A percentile compares a stretch with the other conserved stretches of the same genome.
Evolutionary conservation across 2,113 vertebrate species (phyloP).

Genomic region (Bufo gargarizans): DNA sequence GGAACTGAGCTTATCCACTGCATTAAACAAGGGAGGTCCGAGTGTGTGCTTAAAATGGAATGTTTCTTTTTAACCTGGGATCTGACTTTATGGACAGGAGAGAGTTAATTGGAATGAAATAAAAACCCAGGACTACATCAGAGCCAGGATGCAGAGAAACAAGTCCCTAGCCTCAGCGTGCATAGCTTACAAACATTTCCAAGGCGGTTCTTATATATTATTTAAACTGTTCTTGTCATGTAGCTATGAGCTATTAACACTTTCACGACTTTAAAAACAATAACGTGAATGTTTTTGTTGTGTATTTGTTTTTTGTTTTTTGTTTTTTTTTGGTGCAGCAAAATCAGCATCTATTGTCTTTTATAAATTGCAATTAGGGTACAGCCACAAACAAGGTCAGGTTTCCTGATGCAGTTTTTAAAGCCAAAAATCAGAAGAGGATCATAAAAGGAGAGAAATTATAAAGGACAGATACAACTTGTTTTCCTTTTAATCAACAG

Average conservation of each 20-base stretch:
- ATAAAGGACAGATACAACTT: too few relatives aligned
- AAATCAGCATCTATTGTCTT: not conserved
- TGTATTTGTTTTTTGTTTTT: too few relatives aligned
- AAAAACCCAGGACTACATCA: slow-evolving; percentile 5
- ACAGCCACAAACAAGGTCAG: too few relatives aligned
- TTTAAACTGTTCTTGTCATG: slow-evolving; percentile 46
- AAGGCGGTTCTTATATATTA: slow-evolving; percentile 44
- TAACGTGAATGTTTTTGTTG: not conserved
- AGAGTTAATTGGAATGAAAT: slow-evolving; percentile 12
- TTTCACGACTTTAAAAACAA: not conserved
- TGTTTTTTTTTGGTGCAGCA: not conserved
- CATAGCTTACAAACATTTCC: slow-evolving; percentile 43
- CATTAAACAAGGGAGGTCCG: not conserved
- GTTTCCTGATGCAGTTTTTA: too few relatives aligned
- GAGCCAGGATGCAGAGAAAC: not conserved
- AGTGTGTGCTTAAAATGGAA: not conserved
- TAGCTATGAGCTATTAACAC: slow-evolving; percentile 16
- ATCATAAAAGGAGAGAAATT: too few relatives aligned
- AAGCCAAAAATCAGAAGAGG: too few relatives aligned
- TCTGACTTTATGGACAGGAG: not conserved
- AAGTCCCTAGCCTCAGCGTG: slow-evolving; percentile 36
- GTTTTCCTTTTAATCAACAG: not conserved
- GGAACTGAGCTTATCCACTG: not conserved
- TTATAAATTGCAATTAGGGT: not conserved
- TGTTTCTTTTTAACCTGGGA: not conserved